phyloP scores from a whole-genome alignment of 2,888 invertebrate species.

The Caenorhabditis angaria region DNA sequence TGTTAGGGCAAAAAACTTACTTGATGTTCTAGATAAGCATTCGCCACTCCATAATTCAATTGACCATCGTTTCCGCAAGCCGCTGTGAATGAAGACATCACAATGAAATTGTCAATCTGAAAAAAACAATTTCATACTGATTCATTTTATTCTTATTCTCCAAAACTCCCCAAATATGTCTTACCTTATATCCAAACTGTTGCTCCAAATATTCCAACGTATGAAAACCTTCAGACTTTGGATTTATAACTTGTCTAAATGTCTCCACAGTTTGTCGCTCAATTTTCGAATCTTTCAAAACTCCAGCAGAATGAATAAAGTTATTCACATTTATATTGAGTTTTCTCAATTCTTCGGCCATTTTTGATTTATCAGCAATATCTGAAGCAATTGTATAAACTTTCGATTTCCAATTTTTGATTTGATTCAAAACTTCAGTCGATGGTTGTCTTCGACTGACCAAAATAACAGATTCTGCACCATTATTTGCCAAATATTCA shows the following conservation, averaged over 20 bases:
- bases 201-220: slow-evolving; percentile 45
- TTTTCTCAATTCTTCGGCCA: slow-evolving; percentile 29
- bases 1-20: slow-evolving; percentile 7
- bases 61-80: slow-evolving; percentile 67
- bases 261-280: slow-evolving; percentile 48
- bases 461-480: slow-evolving; percentile 45
- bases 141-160: slow-evolving; percentile 11
- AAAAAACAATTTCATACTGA: slow-evolving; percentile 13
- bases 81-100: slow-evolving; percentile 65
- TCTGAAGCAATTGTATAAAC: slow-evolving; percentile 50
- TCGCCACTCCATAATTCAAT: slow-evolving; percentile 64
- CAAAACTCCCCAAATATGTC: slow-evolving; percentile 10
- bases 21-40: slow-evolving; percentile 57
- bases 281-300: slow-evolving; percentile 55
- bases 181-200: slow-evolving; percentile 37
- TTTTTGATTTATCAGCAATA: slow-evolving; percentile 33
- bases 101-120: slow-evolving; percentile 53
- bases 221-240: slow-evolving; percentile 57
- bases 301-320: slow-evolving; percentile 67
- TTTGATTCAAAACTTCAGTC: slow-evolving; percentile 15
- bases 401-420: slow-evolving; percentile 34
- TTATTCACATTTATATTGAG: slow-evolving; percentile 43
- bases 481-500: slow-evolving; percentile 39
- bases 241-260: slow-evolving; percentile 56
- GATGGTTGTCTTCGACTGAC: slow-evolving; percentile 51